These are phyloP conservation scores for Mylabris sibirica DNA, from an alignment of 2,888 invertebrate species.

Conservation along the genomic window DNA sequence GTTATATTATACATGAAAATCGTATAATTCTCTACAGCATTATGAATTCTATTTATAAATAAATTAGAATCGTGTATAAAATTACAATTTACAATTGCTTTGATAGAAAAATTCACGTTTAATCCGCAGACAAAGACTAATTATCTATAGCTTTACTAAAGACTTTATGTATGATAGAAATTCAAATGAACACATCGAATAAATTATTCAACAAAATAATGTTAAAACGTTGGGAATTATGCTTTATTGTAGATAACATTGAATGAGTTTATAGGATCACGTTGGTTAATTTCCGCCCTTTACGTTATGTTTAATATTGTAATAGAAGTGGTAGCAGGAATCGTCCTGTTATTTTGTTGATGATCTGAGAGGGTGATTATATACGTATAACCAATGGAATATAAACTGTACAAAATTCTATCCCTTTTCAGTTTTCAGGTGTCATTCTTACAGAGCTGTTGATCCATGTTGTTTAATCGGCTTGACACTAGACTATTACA, in stretches of 20 bases:
- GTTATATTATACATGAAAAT: too few relatives aligned
- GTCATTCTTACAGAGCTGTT: background rate
- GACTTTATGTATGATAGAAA: constrained; percentile 25
- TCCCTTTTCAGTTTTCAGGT: background rate
- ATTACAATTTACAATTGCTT: background rate
- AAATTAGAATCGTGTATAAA: background rate
- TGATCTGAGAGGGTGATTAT: constrained; percentile 21
- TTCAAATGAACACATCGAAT: constrained; percentile 36
- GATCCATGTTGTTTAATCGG: background rate
- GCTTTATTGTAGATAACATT: constrained; percentile 35
- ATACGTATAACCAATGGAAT: background rate
- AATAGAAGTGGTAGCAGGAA: constrained; percentile 20
- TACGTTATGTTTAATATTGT: constrained; percentile 48
- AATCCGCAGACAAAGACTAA: constrained; percentile 29
- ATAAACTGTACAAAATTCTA: background rate
- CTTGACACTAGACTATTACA: background rate
- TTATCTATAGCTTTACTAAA: constrained; percentile 27
- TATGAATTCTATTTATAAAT: background rate
- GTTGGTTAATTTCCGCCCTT: constrained; percentile 50
- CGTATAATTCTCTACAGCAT: background rate
- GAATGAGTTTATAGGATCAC: constrained; percentile 45
- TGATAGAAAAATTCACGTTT: constrained; percentile 11
- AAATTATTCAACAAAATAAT: constrained; percentile 41
- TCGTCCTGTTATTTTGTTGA: constrained; percentile 15
- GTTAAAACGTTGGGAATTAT: constrained; percentile 36